Base-by-base conservation (phyloP, 1,140 invertebrate species). In the Drosophila arizonae region DNA sequence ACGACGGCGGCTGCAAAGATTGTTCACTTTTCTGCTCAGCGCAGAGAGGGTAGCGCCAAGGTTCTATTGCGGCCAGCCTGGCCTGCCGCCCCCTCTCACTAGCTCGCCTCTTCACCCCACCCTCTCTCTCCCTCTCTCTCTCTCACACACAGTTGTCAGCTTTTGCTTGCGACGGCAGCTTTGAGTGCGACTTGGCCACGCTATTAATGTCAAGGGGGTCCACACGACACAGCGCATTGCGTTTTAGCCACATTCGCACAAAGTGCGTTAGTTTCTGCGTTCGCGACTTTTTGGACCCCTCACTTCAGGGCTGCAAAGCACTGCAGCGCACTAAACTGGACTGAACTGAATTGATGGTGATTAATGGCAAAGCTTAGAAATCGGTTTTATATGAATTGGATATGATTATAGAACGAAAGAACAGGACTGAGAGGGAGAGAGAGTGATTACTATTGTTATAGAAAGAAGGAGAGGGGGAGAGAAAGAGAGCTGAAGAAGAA, bases 131-230 rank as follows among this genome's bases (percentile, higher is more conserved):
- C 6, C n/a, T 46, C 36, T 24, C 50, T 24, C 58, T 30, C 39
- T 11, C 46, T 2, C 26, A 24, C 21, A 24, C 2, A 11, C 63
- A 4, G 45, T 13, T 67, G 51, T 68, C 55, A 62, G 61, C 61
- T 51, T 55, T 30, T 45, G 43, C 43, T 39, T 39, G 36, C 36
- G 62, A 61, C 62, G 24, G 45, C 48, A 46, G 43, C 43, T 17
- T 21, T 46, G 43, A 46, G 54, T 62, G 43, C 64, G 79, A 76
- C 79, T 78, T 72, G 51, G 69, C 82, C 65, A 76, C 69, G 73
- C 66, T 88, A 88, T 88, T 88, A 88, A 88, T 88, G 84, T 88
- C 84, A 88, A 88, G 84, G 84, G 84, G 84, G 84, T 87, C 84
- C 76, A 87, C 84, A 74, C 72, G 87, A 36, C 52, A 26, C 15